Percentiles rank a stretch among this genome's conserved stretches.
These are phyloP conservation scores for Oryzias javanicus DNA, from an alignment of 2,113 vertebrate species.

Conservation along the genomic window DNA sequence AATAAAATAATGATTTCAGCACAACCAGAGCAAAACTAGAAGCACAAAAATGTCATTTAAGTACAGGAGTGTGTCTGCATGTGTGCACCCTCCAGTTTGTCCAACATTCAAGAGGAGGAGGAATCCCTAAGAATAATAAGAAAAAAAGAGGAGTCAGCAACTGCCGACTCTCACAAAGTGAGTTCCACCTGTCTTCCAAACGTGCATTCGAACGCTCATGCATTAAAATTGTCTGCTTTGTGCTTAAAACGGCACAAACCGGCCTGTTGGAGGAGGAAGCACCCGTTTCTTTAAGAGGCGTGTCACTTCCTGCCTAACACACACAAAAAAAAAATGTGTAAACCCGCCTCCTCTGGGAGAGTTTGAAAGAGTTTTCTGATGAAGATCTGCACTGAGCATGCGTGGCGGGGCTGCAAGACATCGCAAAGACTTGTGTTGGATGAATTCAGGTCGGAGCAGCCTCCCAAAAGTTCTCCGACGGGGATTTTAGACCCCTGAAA, in stretches of 20 bases:
- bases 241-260: slow-evolving; percentile 22
- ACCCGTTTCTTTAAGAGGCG: too few species aligned
- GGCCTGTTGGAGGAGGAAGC: slow-evolving; percentile 4
- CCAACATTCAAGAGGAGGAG: too few species aligned
- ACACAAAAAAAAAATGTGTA: slow-evolving; percentile 14
- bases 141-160: slow-evolving; percentile 4
- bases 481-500: slow-evolving; percentile 19
- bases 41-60: slow-evolving; percentile 31
- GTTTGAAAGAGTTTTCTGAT: slow-evolving; percentile 4
- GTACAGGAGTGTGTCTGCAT: slow-evolving; percentile 39
- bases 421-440: slow-evolving; percentile 27
- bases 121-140: slow-evolving; percentile 16
- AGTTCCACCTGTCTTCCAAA: not conserved
- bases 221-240: slow-evolving; percentile 27
- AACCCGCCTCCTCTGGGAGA: slow-evolving; percentile 29
- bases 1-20: slow-evolving; percentile 52
- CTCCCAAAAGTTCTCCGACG: slow-evolving; percentile 22
- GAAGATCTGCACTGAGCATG: slow-evolving; percentile 35
- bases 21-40: slow-evolving; percentile 21
- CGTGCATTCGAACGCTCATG: slow-evolving; percentile 62
- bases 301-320: slow-evolving; percentile 13
- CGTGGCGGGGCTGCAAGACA: slow-evolving; percentile 63
- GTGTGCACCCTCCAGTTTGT: slow-evolving; percentile 68
- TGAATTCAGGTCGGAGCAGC: not conserved
- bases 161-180: not conserved